Base-by-base conservation (phyloP, 2,888 invertebrate genomes). In the Noctua pronuba region DNA sequence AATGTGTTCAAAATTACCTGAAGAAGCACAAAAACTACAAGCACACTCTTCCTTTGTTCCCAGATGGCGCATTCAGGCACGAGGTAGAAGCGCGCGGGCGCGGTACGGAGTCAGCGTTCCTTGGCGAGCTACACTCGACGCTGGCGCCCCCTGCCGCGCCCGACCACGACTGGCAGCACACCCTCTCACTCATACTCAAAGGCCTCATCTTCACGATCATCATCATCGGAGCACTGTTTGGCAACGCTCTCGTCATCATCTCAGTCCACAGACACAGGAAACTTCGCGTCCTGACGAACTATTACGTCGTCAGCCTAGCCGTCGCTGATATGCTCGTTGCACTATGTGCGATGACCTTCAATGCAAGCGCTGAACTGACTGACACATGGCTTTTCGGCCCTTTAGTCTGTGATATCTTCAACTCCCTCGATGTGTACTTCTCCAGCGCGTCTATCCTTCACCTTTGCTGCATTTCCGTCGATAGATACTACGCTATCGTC, bases 301-400 rank as follows among this genome's bases (percentile, higher is more conserved):
- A 99, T 94, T 99, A 99, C 97, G 99, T 99, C 86, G 99, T 99
- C 89, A 99, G 99, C 73, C 95, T 99, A 80, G 99, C 99, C 2
- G 98, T 99, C 90, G 99, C 99, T 60, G 99, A 99, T 92, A 98
- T 99, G 97, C 97, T 99, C 83, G 99, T 99, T 68, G 99, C 99
- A 0, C 95, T 99, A 77, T 98, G 99, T 92, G 99, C 99, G 88
- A 99, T 99, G 99, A 98, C 98, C 80, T 99, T 99, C 94, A 99
- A 99, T 95, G 98, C 99, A 52, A 98, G 98, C 90, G 98, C 98
- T n/a, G 98, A 98, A 94, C 95, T 98, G 72, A 98, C 98, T 60
- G 98, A 98, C 70, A 98, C 98, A 67, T 99, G 99, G 99, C 96
- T 98, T 88, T 99, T 99, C 92, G 98, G 99, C 11, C 97, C 98